Evolutionary conservation across 1,140 invertebrate species (phyloP).

Genomic region (Coenobita brevimanus): DNA sequence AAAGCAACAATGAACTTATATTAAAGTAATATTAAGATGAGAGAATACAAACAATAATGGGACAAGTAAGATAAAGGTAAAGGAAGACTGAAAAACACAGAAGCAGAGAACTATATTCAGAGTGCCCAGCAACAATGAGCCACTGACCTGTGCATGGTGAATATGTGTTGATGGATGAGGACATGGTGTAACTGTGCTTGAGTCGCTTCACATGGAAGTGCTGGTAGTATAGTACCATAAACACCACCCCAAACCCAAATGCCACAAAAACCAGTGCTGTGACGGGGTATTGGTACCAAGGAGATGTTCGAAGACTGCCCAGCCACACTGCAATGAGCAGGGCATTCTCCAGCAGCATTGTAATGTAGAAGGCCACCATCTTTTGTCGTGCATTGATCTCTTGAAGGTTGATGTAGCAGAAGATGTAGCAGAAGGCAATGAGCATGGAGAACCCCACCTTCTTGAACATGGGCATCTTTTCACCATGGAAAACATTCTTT

Average conservation of each 20-base stretch:
- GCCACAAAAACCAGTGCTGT: conserved; percentile 79
- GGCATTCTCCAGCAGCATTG: conserved; percentile 92
- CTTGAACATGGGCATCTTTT: conserved; percentile 80
- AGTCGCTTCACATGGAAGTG: conserved; percentile 80
- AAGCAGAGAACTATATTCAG: background rate
- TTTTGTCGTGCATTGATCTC: conserved; percentile 85
- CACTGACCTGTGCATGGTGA: conserved; percentile 66
- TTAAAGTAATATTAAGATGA: too few relatives aligned
- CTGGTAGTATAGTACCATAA: conserved; percentile 89
- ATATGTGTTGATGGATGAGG: conserved; percentile 61
- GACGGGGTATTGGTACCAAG: conserved; percentile 78
- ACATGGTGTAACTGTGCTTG: conserved; percentile 69
- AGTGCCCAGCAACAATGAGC: background rate
- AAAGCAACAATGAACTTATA: too few relatives aligned
- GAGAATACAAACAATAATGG: too few relatives aligned
- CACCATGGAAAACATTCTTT: conserved; percentile 87
- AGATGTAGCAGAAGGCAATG: conserved; percentile 89
- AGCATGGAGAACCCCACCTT: conserved; percentile 81
- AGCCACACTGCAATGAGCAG: conserved; percentile 82
- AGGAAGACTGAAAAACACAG: too few relatives aligned
- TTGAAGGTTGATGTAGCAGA: conserved; percentile 92
- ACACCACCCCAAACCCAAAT: conserved; percentile 86
- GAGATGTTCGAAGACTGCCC: conserved; percentile 75
- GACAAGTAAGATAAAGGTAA: too few relatives aligned
- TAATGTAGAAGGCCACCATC: conserved; percentile 91